These are phyloP conservation scores for Atta cephalotes DNA, from an alignment of 1,140 invertebrate species.

Conservation along the genomic window DNA sequence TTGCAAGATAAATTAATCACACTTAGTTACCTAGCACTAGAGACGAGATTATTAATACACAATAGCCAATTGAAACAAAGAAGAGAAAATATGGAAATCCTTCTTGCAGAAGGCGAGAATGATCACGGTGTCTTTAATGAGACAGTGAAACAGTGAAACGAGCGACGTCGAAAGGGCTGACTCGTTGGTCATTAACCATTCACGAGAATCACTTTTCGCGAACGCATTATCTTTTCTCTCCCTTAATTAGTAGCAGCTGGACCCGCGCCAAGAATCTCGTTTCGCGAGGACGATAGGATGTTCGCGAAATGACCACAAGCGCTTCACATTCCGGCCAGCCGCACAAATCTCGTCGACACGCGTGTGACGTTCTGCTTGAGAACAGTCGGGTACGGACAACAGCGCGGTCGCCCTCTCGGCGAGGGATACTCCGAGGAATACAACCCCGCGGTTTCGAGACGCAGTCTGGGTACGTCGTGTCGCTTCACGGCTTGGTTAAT, in stretches of 20 bases:
- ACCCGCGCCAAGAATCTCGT: slow-evolving; percentile 59
- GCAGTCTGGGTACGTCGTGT: slow-evolving; percentile 61
- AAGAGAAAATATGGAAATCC: background rate
- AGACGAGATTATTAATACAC: background rate
- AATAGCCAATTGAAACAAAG: background rate
- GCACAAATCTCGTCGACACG: slow-evolving; percentile 78
- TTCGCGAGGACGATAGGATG: slow-evolving; percentile 39
- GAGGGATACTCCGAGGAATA: slow-evolving; percentile 57
- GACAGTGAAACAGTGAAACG: background rate
- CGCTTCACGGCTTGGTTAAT: slow-evolving; percentile 71
- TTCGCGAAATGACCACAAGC: slow-evolving; percentile 69
- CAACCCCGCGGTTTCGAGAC: slow-evolving; percentile 63
- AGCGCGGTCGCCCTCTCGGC: slow-evolving; percentile 48
- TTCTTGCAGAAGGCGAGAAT: background rate
- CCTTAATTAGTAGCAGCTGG: slow-evolving; percentile 72
- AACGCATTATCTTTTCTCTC: slow-evolving; percentile 18
- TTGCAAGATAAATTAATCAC: slow-evolving; percentile 20
- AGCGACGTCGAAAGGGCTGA: background rate
- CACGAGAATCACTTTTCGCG: slow-evolving; percentile 41
- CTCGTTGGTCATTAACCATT: slow-evolving; percentile 45
- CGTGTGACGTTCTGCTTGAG: slow-evolving; percentile 67
- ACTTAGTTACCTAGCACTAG: background rate
- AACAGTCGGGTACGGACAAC: slow-evolving; percentile 68
- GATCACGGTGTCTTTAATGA: background rate
- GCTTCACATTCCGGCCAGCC: slow-evolving; percentile 77